Evolutionary conservation across 2,797 vertebrate species (phyloP).

Genomic region (Rhinoraja longicauda): DNA sequence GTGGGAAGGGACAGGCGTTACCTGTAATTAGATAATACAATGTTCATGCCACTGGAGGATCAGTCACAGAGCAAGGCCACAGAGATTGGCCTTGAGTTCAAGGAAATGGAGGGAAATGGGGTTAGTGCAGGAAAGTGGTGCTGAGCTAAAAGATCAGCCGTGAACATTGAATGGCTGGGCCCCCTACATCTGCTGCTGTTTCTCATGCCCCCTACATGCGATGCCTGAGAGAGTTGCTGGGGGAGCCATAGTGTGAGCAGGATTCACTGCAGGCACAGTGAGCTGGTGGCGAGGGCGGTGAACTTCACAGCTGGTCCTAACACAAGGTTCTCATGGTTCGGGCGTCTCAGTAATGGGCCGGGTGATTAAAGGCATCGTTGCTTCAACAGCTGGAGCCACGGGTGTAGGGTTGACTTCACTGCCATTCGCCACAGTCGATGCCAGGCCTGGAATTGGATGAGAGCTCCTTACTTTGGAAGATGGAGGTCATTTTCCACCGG

Average conservation of each 20-base stretch:
- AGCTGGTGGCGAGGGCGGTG: background rate
- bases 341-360: constrained; percentile 17
- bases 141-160: no score
- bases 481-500: constrained; percentile 74
- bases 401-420: background rate
- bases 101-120: no score
- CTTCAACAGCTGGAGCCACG: background rate
- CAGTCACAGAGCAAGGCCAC: no score
- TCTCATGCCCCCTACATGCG: background rate
- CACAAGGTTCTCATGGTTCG: background rate
- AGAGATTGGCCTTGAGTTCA: no score
- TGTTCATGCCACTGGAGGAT: no score
- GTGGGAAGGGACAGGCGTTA: no score
- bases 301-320: background rate
- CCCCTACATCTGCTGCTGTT: no score
- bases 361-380: background rate
- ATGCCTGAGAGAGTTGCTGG: background rate
- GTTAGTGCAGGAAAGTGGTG: no score
- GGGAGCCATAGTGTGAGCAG: background rate
- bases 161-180: no score
- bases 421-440: background rate
- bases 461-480: constrained; percentile 69
- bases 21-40: no score
- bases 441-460: background rate
- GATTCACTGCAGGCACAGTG: background rate